Evolutionary conservation across 2,797 vertebrate species (phyloP).

Genomic region (Hydrocynus forskahlii): DNA sequence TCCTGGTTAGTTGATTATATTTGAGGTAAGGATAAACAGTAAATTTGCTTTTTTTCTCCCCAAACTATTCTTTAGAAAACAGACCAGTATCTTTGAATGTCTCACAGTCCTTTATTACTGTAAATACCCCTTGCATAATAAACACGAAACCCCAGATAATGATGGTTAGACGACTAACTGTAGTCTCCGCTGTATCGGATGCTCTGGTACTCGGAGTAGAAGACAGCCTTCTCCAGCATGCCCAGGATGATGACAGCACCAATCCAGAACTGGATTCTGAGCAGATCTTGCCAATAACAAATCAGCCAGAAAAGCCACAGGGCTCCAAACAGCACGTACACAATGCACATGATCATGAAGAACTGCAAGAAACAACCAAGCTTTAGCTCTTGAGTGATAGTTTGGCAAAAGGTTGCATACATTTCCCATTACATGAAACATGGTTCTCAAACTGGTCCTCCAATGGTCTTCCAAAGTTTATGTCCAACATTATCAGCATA

Average conservation of each 20-base stretch:
- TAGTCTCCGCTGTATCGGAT: constrained; percentile 68
- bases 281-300: constrained; percentile 90
- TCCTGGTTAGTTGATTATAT: too few species aligned
- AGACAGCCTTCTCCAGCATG: constrained; percentile 90
- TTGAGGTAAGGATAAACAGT: too few species aligned
- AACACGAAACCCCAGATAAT: background rate
- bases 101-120: background rate
- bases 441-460: too few species aligned
- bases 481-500: background rate
- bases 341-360: constrained; percentile 90
- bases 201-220: constrained; percentile 89
- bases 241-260: constrained; percentile 88
- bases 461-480: too few species aligned
- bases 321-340: constrained; percentile 85
- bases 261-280: constrained; percentile 92
- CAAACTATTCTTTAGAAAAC: too few species aligned
- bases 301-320: constrained; percentile 88
- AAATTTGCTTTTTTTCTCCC: too few species aligned
- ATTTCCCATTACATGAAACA: too few species aligned
- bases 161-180: constrained; percentile 64
- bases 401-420: too few species aligned
- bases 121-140: background rate
- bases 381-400: background rate
- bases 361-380: constrained; percentile 73
- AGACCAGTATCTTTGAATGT: background rate